Percentiles rank a stretch among this genome's conserved stretches.
Conservation (phyloP, 2,888 invertebrate species). For the Hyposoter dolosus region DNA sequence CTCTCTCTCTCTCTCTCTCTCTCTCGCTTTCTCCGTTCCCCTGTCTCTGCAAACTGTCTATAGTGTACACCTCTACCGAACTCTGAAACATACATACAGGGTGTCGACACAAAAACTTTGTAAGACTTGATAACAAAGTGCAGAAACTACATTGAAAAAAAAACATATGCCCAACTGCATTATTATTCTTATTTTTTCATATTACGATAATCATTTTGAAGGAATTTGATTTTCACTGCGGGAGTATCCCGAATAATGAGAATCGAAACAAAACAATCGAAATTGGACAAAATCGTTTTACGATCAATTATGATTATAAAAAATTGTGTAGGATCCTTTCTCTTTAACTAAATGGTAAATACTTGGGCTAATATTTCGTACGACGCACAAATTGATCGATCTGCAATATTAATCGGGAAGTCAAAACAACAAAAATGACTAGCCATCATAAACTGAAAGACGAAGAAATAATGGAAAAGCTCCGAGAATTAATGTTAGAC, state of each 20-base stretch:
- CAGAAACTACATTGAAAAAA: not conserved
- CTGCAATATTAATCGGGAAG: not conserved
- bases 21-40: not conserved
- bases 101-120: not conserved
- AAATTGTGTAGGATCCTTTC: not conserved
- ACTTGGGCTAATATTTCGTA: not conserved
- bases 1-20: slow-evolving; percentile 19
- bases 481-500: not conserved
- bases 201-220: not conserved
- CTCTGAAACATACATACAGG: not conserved
- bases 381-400: not conserved
- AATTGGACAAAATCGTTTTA: not conserved
- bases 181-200: not conserved
- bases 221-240: not conserved
- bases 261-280: not conserved
- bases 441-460: not conserved
- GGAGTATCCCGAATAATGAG: not conserved
- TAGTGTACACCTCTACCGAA: slow-evolving; percentile 24
- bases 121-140: not conserved
- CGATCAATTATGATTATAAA: not conserved
- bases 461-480: not conserved
- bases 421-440: not conserved
- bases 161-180: not conserved
- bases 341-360: not conserved
- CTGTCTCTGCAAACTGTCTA: not conserved